phyloP scores from a whole-genome alignment of 2,113 vertebrate genomes.

The Austrofundulus limnaeus region DNA sequence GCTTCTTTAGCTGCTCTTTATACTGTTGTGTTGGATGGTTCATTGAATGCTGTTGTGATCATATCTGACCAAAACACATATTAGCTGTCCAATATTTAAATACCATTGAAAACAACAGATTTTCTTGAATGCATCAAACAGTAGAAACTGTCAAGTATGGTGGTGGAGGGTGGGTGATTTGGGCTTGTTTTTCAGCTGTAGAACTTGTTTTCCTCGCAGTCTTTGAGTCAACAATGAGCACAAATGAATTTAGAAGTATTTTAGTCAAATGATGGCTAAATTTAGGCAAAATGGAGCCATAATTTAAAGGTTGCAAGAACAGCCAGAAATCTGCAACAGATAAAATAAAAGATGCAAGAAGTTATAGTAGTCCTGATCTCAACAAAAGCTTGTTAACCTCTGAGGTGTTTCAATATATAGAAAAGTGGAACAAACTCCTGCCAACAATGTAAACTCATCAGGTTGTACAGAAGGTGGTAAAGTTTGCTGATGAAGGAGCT shows the following conservation, averaged over 20 bases:
- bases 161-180: background rate
- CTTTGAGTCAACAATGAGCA: background rate
- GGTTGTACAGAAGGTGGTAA: no score
- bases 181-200: background rate
- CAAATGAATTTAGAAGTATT: background rate
- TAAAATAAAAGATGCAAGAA: background rate
- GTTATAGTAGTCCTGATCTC: background rate
- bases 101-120: background rate
- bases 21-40: no score
- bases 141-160: background rate
- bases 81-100: no score
- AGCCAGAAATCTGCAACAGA: background rate
- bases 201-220: background rate
- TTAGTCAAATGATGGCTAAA: background rate
- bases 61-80: no score
- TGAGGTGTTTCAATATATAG: no score
- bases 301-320: background rate
- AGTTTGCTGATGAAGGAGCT: background rate
- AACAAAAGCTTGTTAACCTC: background rate
- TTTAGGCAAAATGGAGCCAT: no score
- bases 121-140: no score
- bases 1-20: no score
- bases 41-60: no score
- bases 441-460: no score
- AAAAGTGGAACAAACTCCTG: no score